Evolutionary conservation across 1,140 invertebrate species (phyloP), one percentile per base, ranked within the genome.

Genomic region (Micrasema minimum): DNA sequence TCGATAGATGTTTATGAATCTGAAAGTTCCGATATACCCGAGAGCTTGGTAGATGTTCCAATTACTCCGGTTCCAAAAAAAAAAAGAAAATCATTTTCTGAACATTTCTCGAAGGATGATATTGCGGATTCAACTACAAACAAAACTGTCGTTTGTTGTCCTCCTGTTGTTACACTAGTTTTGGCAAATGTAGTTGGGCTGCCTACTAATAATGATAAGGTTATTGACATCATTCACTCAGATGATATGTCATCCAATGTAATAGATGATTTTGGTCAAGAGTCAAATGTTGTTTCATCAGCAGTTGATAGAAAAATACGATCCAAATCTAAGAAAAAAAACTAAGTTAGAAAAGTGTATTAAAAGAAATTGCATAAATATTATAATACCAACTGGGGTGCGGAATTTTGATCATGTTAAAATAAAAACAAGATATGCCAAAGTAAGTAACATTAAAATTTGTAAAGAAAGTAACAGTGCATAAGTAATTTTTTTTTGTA

Each of bases 21-120:
- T 37, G 74, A 75, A 69, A 75, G 74, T 69, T 75, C 74, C 14
- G 74, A 75, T 73, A 48, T 75, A 43, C 74, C 74, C 1, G 74
- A 75, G 35, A 75, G 74, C 38, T 31, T 75, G 35, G 50, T 75
- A 6, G 74, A 75, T 68, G 51, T 75, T 31, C 71, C 74, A 16
- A 57, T 75, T 6, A 68, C 35, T 35, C 45, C 64, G 23, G 20
- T 65, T 37, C 5, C 50, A 2, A 72, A 61, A 67, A 26, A 16
- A 46, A 70, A 70, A 2, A 67, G 46, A 45, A 66, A 53, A 64
- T 62, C 45, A 37, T 26, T 64, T 10, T 62, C 68, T 1, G 46
- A 51, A 68, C 22, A 22, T n/a, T 46, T 64, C 14, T 46, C 59
- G 1, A 64, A 64, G 12, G 20, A 64, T 7, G 37, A 65, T 26